phyloP scores from a whole-genome alignment of 2,113 vertebrate species.

The Channa maculata region DNA sequence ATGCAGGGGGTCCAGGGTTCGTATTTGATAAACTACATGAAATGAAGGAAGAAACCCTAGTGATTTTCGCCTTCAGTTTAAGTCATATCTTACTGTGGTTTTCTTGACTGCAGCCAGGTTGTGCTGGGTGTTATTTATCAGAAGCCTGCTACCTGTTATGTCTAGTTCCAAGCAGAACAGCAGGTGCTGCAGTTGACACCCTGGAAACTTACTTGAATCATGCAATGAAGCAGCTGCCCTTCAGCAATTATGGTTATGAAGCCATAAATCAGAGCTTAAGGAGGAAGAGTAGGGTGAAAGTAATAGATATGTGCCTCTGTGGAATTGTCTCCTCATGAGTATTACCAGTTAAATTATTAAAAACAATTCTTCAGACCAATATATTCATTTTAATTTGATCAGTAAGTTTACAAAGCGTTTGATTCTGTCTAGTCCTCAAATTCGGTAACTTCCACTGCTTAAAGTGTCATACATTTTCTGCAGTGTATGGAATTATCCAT shows the following conservation, averaged over 20 bases:
- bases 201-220: constrained; percentile 69
- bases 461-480: background rate
- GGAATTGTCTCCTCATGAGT: constrained; percentile 44
- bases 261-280: constrained; percentile 80
- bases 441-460: background rate
- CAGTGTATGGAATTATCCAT: no score
- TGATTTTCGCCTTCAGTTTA: constrained; percentile 31
- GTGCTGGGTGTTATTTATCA: constrained; percentile 68
- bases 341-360: constrained; percentile 42
- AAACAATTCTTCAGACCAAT: constrained; percentile 18
- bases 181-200: constrained; percentile 75
- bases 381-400: constrained; percentile 33
- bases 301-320: constrained; percentile 58
- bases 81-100: constrained; percentile 45
- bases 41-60: constrained; percentile 24
- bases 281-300: constrained; percentile 45
- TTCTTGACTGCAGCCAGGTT: constrained; percentile 30
- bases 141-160: constrained; percentile 61
- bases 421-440: background rate
- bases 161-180: constrained; percentile 70
- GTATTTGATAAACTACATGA: constrained; percentile 51
- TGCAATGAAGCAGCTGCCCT: constrained; percentile 75
- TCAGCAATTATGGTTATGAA: constrained; percentile 81
- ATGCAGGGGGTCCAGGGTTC: constrained; percentile 45
- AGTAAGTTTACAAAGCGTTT: no score